Evolutionary conservation across 1,140 invertebrate genomes (phyloP), one percentile per base, ranked within the genome.

Genomic region (Ceratoteleas bidentatus): DNA sequence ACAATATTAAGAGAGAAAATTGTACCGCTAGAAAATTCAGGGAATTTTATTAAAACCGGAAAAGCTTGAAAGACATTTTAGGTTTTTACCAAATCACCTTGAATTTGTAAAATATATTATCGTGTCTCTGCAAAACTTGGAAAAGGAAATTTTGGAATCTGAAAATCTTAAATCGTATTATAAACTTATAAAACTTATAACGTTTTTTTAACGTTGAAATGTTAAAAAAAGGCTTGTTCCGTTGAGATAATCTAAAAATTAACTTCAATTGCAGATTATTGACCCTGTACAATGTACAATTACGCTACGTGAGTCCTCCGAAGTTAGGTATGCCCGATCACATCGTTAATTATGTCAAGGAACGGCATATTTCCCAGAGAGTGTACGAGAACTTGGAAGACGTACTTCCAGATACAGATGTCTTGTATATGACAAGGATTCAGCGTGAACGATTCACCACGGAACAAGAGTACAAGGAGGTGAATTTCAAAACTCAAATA

Each of bases 361-460:
- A 94, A 0, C 96, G 96, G 84, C 95, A 95, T 7, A 95, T 99
- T 68, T 87, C 92, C 6, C 98, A 99, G 90, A 94, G 96, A 90
- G 92, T 93, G 62, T 96, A 93, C 78, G 87, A 87, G 1, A 93
- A 89, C 13, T 91, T 99, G 47, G 96, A 99, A 88, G 94, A 96
- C 49, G 97, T 96, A 10, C 89, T 99, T 7, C 94, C 95, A 0
- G 96, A 98, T 60, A 99, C 98, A 5, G 99, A 99, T 92, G 98
- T 99, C 11, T 88, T 99, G 2, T 99, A 99, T 85, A 98, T 99
- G 96, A 99, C 99, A 0, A 93, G 99, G 77, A 99, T 99, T 84
- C 99, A 99, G 89, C 94, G 95, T 33, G 99, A 99, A 92, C 93
- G 99, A 81, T 99, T 99, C 91, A 85, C 92, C 0, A 94, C 93